Evolutionary conservation across 1,140 invertebrate species (phyloP).

Genomic region (Hyles vespertilio): DNA sequence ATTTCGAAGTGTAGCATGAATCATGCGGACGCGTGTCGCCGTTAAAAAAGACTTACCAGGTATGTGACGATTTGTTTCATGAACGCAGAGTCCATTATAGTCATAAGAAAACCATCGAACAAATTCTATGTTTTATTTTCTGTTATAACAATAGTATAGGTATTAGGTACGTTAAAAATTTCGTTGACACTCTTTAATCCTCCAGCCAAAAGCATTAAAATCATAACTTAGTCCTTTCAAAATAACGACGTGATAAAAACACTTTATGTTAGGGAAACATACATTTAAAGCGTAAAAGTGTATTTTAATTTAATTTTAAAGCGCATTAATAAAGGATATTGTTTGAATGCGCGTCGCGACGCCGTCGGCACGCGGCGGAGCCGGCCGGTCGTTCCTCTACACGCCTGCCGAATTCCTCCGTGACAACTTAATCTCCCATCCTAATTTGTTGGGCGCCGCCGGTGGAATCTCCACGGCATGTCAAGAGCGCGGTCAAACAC

Average conservation of each 20-base stretch:
- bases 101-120: background rate
- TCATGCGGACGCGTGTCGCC: constrained; percentile 28
- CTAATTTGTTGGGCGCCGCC: constrained; percentile 49
- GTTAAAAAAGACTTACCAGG: constrained; percentile 45
- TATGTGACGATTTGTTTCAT: constrained; percentile 27
- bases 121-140: no score
- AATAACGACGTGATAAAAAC: constrained; percentile 11
- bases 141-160: no score
- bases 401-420: constrained; percentile 35
- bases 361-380: constrained; percentile 12
- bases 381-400: constrained; percentile 27
- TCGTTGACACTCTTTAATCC: no score
- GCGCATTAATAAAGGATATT: constrained; percentile 26
- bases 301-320: constrained; percentile 34
- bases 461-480: constrained; percentile 33
- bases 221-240: constrained; percentile 11
- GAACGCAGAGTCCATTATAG: background rate
- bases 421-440: constrained; percentile 50
- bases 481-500: constrained; percentile 48
- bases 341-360: constrained; percentile 5
- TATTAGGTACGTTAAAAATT: no score
- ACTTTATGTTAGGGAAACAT: constrained; percentile 29
- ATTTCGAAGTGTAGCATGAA: constrained; percentile 34
- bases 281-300: constrained; percentile 28
- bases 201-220: constrained; percentile 5